phyloP scores from a whole-genome alignment of 2,797 vertebrate species.

The Morus bassanus region DNA sequence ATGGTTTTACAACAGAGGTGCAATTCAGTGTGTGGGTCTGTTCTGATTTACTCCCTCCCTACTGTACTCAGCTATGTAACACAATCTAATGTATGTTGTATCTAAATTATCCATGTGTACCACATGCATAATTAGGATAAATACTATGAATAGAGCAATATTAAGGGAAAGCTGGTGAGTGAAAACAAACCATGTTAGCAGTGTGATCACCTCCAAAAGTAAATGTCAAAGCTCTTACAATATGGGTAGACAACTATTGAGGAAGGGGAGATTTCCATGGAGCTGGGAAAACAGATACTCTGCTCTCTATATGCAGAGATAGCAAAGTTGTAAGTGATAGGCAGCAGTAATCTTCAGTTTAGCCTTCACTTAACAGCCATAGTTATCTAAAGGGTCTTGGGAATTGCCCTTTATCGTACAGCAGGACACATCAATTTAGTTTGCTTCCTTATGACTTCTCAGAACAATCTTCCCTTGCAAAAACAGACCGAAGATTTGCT shows the following conservation, averaged over 20 bases:
- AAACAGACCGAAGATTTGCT: background rate
- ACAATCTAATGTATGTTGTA: background rate
- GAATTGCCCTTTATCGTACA: background rate
- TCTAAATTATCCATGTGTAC: background rate
- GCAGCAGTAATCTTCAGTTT: background rate
- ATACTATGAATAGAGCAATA: background rate
- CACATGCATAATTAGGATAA: background rate
- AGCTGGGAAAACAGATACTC: background rate
- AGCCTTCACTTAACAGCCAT: background rate
- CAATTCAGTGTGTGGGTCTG: background rate
- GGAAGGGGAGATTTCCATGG: background rate
- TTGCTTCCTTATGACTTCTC: background rate
- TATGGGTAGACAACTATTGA: constrained; percentile 24
- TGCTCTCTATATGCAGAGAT: background rate
- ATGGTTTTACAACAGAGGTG: background rate
- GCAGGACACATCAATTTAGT: background rate
- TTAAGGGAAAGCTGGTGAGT: background rate
- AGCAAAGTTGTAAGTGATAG: background rate
- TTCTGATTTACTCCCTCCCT: background rate
- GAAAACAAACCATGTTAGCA: background rate
- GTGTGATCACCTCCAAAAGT: constrained; percentile 35
- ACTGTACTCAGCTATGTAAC: background rate
- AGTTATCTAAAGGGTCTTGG: background rate
- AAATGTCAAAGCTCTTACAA: constrained; percentile 58
- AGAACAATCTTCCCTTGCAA: background rate